These are phyloP conservation scores for Spisula subtruncata DNA, from an alignment of 2,888 invertebrate species.

Conservation along the genomic window DNA sequence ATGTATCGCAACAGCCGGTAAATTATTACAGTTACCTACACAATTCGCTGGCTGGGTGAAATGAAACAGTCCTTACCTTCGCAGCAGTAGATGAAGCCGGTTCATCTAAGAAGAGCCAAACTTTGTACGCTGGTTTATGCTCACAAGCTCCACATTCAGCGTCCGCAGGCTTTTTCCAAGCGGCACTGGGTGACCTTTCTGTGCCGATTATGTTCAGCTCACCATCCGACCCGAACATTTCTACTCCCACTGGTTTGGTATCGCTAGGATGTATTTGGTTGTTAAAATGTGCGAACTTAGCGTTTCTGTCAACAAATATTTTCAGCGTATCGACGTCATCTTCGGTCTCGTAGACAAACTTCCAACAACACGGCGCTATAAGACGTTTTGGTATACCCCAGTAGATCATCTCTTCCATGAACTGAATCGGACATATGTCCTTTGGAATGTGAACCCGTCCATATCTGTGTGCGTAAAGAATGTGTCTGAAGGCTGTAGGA, in stretches of 20 bases:
- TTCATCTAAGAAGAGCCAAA: slow-evolving; percentile 44
- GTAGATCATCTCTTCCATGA: slow-evolving; percentile 30
- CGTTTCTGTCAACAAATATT: slow-evolving; percentile 25
- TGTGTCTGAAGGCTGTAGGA: slow-evolving; percentile 28
- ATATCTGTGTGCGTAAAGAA: slow-evolving; percentile 29
- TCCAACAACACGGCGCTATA: slow-evolving; percentile 38
- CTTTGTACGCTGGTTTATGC: not conserved
- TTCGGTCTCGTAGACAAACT: slow-evolving; percentile 31
- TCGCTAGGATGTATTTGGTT: slow-evolving; percentile 15
- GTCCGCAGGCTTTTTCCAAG: not conserved
- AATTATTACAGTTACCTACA: no score
- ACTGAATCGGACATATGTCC: slow-evolving; percentile 38
- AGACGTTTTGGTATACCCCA: slow-evolving; percentile 21
- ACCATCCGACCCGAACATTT: not conserved
- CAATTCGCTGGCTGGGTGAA: no score
- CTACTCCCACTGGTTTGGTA: not conserved
- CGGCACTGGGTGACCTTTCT: not conserved
- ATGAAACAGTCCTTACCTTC: slow-evolving; percentile 24
- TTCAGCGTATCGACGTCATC: slow-evolving; percentile 37
- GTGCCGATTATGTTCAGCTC: not conserved
- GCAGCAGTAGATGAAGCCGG: slow-evolving; percentile 41
- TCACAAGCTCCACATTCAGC: slow-evolving; percentile 5
- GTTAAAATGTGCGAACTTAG: not conserved
- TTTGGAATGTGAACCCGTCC: slow-evolving; percentile 22
- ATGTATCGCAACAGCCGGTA: no score